Percentiles rank a stretch among this genome's conserved stretches.
These are phyloP conservation scores for Neotragus moschatus DNA, from an alignment of 2,113 vertebrate genomes.

Conservation along the genomic window DNA sequence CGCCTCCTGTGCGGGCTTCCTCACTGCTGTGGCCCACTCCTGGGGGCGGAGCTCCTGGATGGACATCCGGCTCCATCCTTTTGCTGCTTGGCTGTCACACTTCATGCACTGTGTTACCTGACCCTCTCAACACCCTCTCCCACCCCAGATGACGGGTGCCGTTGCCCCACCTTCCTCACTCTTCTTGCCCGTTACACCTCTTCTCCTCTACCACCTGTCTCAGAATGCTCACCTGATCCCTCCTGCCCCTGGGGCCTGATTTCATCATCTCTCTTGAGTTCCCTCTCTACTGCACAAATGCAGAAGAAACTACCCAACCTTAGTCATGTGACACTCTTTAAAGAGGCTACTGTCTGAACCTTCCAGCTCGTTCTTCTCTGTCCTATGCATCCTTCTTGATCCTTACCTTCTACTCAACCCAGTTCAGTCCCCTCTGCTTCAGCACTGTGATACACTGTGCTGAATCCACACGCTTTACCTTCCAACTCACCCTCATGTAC, in stretches of 20 bases:
- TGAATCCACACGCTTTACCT: rapidly evolving
- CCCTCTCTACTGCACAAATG: background rate
- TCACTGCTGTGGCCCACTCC: background rate
- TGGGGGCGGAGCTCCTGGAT: background rate
- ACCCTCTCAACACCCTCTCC: background rate
- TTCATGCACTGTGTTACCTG: background rate
- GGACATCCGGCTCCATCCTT: too few species aligned
- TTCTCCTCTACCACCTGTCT: background rate
- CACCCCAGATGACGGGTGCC: background rate
- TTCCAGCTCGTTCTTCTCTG: background rate
- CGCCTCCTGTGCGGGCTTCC: background rate
- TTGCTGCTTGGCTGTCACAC: rapidly evolving
- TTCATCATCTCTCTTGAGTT: background rate
- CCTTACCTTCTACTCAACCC: background rate
- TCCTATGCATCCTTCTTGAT: background rate
- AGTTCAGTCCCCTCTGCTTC: background rate
- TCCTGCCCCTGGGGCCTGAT: background rate
- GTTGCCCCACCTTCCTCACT: background rate
- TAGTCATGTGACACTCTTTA: background rate
- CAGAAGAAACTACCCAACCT: background rate
- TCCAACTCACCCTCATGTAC: rapidly evolving
- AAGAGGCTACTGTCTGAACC: background rate
- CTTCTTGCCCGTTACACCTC: background rate
- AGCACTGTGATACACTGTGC: background rate
- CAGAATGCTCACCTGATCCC: background rate